Evolutionary conservation across 2,797 vertebrate genomes (phyloP).

Genomic region (Taenioides sp.): DNA sequence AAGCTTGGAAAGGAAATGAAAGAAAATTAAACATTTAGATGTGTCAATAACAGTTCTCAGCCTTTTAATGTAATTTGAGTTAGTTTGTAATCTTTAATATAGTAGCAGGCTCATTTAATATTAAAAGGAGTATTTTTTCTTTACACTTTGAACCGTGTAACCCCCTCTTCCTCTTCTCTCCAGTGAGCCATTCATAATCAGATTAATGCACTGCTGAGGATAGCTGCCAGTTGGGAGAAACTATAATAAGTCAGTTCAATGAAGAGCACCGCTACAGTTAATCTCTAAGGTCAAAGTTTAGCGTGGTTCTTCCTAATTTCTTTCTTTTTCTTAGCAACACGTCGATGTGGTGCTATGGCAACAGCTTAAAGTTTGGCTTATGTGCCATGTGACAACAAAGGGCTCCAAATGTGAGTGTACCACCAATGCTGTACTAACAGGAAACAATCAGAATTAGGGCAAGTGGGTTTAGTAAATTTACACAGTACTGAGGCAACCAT

Average conservation of each 20-base stretch:
- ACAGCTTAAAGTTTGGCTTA: conserved; percentile 56
- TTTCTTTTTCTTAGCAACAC: conserved; percentile 24
- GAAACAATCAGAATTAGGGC: background rate
- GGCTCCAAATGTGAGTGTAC: conserved; percentile 11
- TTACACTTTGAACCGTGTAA: background rate
- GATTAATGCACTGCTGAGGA: conserved; percentile 52
- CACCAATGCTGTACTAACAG: background rate
- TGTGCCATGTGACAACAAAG: conserved; percentile 43
- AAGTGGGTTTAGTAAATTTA: background rate
- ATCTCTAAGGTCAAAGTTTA: conserved; percentile 12
- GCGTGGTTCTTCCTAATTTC: background rate
- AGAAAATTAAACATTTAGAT: conserved; percentile 10
- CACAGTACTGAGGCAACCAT: background rate
- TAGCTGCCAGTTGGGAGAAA: conserved; percentile 29
- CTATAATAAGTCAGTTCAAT: conserved; percentile 15
- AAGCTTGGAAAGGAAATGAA: conserved; percentile 8
- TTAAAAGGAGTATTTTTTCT: background rate
- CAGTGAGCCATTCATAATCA: conserved; percentile 49
- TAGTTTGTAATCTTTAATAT: background rate
- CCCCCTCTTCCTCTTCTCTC: conserved; percentile 7
- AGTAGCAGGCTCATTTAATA: conserved; percentile 20
- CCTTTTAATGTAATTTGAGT: conserved; percentile 3
- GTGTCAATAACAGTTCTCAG: background rate
- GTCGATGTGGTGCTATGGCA: conserved; percentile 46
- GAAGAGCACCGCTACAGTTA: conserved; percentile 12